Evolutionary conservation across 2,113 vertebrate species (phyloP).

Genomic region (Lontra canadensis): DNA sequence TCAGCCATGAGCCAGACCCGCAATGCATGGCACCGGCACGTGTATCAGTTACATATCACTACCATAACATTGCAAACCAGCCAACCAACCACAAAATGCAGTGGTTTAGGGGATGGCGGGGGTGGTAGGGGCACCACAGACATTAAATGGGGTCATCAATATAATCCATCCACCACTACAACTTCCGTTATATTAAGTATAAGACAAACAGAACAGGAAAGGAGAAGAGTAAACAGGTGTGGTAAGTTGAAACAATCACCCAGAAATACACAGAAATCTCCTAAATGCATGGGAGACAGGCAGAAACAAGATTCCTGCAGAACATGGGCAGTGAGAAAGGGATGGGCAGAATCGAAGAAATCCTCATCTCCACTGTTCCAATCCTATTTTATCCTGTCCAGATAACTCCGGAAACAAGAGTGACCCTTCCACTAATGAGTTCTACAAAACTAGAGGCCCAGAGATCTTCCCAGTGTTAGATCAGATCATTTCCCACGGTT

Average conservation of each 20-base stretch:
- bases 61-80: background rate
- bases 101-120: background rate
- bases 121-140: background rate
- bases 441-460: background rate
- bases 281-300: background rate
- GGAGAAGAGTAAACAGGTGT: background rate
- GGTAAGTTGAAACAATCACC: background rate
- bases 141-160: background rate
- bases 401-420: background rate
- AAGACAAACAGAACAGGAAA: background rate
- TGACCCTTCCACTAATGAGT: background rate
- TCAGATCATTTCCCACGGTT: background rate
- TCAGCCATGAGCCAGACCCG: background rate
- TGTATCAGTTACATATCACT: background rate
- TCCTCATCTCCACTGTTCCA: background rate
- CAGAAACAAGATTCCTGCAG: background rate
- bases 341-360: background rate
- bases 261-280: background rate
- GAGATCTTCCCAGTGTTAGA: background rate
- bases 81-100: background rate
- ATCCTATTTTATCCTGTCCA: background rate
- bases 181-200: background rate
- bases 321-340: background rate
- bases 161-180: background rate
- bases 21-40: background rate